These are phyloP conservation scores for Scomber scombrus DNA, from an alignment of 2,113 vertebrate genomes.

Conservation along the genomic window DNA sequence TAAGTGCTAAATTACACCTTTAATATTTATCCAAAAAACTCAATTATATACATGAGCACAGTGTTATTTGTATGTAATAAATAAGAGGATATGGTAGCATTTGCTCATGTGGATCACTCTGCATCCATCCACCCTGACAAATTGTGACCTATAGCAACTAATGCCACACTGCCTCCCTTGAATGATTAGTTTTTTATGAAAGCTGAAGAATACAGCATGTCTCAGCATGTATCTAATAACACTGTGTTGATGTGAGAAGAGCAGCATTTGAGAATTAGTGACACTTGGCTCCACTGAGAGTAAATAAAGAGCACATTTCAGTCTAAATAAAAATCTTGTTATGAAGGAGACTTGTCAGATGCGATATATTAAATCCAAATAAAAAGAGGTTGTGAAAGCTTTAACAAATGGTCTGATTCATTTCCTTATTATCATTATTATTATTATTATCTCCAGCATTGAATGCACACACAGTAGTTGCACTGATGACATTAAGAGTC, in stretches of 20 bases:
- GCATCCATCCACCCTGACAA: constrained; percentile 16
- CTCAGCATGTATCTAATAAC: constrained; percentile 18
- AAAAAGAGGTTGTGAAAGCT: background rate
- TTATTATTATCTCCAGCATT: background rate
- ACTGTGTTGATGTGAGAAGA: background rate
- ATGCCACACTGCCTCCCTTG: background rate
- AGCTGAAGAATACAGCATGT: background rate
- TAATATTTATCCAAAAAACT: background rate
- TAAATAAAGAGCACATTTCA: background rate
- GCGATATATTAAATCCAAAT: background rate
- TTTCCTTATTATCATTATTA: background rate
- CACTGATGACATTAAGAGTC: background rate
- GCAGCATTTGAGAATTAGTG: constrained; percentile 21
- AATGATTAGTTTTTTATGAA: constrained; percentile 28
- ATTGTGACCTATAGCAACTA: constrained; percentile 2
- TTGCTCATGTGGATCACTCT: background rate
- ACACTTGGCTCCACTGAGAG: constrained; percentile 15
- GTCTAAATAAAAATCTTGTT: too few relatives aligned
- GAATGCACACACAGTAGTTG: constrained; percentile 4
- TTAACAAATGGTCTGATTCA: constrained; percentile 15
- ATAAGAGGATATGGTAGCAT: constrained; percentile 9
- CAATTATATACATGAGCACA: background rate
- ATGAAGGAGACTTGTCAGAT: background rate
- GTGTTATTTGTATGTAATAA: background rate
- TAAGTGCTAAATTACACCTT: constrained; percentile 1